Conservation (phyloP, 2,113 vertebrate species). For the Sorex araneus region DNA sequence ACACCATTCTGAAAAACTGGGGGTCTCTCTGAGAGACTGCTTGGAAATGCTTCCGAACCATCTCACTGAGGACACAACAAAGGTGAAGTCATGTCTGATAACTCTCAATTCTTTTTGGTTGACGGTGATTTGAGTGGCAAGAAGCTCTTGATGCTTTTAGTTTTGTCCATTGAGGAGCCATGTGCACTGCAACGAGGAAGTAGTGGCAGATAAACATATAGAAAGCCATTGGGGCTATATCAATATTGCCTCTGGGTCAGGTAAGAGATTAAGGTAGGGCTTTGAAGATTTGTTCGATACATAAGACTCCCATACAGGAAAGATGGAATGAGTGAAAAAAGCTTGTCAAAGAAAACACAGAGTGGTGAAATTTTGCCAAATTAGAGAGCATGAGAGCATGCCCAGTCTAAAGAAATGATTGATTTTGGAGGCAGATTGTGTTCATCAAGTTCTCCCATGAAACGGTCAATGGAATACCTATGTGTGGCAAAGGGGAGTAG, state of each 20-base stretch:
- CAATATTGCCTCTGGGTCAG: not conserved
- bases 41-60: not conserved
- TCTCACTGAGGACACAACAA: not conserved
- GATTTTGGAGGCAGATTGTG: not conserved
- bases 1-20: not conserved
- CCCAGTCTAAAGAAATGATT: not conserved
- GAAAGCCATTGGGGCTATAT: not conserved
- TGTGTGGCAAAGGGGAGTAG: not conserved
- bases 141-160: no score
- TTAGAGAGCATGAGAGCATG: not conserved
- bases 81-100: not conserved
- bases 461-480: not conserved
- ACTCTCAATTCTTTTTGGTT: not conserved
- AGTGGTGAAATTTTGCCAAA: not conserved
- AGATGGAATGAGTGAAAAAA: not conserved
- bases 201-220: not conserved
- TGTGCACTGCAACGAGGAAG: not conserved
- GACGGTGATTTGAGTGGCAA: not conserved
- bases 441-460: conserved; percentile 5
- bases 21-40: not conserved
- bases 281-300: not conserved
- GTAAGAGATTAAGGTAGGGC: no score
- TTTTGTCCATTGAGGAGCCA: not conserved
- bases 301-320: not conserved
- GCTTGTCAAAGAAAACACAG: not conserved